These are phyloP conservation scores for Microtus montanus DNA, from an alignment of 2,113 vertebrate genomes.

Conservation along the genomic window DNA sequence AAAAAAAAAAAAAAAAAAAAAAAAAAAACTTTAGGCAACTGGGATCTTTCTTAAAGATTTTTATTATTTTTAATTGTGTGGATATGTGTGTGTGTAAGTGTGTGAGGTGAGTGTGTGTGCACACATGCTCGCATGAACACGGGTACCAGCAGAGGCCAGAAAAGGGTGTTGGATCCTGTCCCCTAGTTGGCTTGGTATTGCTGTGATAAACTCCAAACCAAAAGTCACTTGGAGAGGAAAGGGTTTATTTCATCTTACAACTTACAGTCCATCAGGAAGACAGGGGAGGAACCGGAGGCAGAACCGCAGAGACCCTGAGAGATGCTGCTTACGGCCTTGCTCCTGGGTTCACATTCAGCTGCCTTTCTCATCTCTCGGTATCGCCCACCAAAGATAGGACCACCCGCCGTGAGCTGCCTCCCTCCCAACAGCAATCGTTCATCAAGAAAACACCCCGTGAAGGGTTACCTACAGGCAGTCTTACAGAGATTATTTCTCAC, in stretches of 20 bases:
- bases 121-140: accelerated
- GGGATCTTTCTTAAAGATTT: neutral
- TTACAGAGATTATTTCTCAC: neutral
- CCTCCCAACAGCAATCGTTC: neutral
- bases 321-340: neutral
- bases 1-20: no score
- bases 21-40: no score
- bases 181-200: neutral
- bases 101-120: neutral
- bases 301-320: neutral
- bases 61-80: neutral
- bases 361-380: neutral
- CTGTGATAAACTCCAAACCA: neutral
- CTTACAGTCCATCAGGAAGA: neutral
- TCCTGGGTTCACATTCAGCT: neutral
- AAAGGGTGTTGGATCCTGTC: neutral
- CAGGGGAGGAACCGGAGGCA: neutral
- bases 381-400: neutral
- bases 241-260: neutral
- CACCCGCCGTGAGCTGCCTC: neutral
- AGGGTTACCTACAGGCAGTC: neutral
- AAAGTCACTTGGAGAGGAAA: neutral
- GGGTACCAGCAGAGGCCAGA: neutral
- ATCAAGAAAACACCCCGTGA: neutral
- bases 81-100: neutral